Conservation (phyloP, 2,888 invertebrate genomes). For the Drymonia ruficornis region DNA sequence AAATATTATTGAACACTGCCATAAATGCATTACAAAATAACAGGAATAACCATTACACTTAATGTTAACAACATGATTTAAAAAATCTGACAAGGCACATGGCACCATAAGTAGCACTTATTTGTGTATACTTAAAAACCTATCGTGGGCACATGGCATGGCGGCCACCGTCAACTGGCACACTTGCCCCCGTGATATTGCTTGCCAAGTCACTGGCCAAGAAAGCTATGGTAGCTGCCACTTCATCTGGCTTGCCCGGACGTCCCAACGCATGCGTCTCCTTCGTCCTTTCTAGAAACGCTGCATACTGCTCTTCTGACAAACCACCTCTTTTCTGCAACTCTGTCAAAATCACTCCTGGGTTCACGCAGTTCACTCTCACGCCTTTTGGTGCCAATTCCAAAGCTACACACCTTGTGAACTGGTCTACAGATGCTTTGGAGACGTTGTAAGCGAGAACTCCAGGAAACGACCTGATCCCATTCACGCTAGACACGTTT, state of each 20-base stretch:
- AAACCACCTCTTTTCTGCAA: conserved; percentile 95
- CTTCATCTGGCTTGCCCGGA: conserved; percentile 93
- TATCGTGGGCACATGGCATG: conserved; percentile 97
- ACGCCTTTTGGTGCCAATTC: conserved; percentile 93
- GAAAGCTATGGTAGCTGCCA: conserved; percentile 95
- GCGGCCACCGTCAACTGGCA: conserved; percentile 97
- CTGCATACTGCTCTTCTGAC: conserved; percentile 91
- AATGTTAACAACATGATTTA: not conserved
- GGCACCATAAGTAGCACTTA: not conserved
- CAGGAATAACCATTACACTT: not conserved
- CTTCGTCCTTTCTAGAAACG: conserved; percentile 93
- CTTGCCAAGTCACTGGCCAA: conserved; percentile 95
- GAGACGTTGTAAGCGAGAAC: conserved; percentile 96
- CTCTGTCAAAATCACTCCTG: conserved; percentile 96
- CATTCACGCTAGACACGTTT: conserved; percentile 97
- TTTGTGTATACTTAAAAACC: conserved; percentile 1
- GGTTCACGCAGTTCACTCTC: conserved; percentile 96
- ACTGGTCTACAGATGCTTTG: conserved; percentile 97
- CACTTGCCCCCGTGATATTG: conserved; percentile 94
- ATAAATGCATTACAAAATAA: not conserved
- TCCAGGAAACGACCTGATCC: conserved; percentile 94
- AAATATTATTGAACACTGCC: not conserved
- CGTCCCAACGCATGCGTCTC: conserved; percentile 96
- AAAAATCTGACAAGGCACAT: conserved; percentile 1
- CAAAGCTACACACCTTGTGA: conserved; percentile 96